Evolutionary conservation across 1,140 invertebrate species (phyloP).

Genomic region (Pogonomyrmex californicus): DNA sequence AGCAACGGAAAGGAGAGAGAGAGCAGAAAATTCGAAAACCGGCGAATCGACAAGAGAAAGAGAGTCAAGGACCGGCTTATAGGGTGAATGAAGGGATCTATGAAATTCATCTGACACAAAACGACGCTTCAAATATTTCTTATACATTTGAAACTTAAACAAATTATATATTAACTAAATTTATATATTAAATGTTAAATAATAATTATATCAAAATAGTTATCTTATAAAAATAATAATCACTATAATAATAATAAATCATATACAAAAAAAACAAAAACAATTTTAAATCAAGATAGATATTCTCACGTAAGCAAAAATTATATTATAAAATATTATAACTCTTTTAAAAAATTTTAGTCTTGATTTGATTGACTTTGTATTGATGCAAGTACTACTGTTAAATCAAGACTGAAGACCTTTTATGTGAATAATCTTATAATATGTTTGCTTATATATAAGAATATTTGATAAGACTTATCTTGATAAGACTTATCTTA

Average conservation of each 20-base stretch:
- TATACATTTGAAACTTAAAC: not conserved
- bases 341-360: no score
- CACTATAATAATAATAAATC: not conserved
- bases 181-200: not conserved
- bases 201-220: slow-evolving; percentile 2
- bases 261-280: not conserved
- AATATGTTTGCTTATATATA: no score
- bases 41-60: slow-evolving; percentile 55
- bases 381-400: no score
- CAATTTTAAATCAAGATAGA: no score
- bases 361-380: no score
- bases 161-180: slow-evolving; percentile 1
- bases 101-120: not conserved
- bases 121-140: not conserved
- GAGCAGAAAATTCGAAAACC: slow-evolving; percentile 48
- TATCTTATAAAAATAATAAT: not conserved
- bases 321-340: no score
- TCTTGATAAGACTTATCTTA: no score
- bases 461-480: no score
- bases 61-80: slow-evolving; percentile 29
- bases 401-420: no score
- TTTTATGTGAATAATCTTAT: no score
- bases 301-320: no score
- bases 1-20: slow-evolving; percentile 41
- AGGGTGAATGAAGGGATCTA: not conserved